Percentiles rank a stretch among this genome's conserved stretches.
These are phyloP conservation scores for Meleagris gallopavo DNA, from an alignment of 2,113 vertebrate species.

Conservation along the genomic window DNA sequence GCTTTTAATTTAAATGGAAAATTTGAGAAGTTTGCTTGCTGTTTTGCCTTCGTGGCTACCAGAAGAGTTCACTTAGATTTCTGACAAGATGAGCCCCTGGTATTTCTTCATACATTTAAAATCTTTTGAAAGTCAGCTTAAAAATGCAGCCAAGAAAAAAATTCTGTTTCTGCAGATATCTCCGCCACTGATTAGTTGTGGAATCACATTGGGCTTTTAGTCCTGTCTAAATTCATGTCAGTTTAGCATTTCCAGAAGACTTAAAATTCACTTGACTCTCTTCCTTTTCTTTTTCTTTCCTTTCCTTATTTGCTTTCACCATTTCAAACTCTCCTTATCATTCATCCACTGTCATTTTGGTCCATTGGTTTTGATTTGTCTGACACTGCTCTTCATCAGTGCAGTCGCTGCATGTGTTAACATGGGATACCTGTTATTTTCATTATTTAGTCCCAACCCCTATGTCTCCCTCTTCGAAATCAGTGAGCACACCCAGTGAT, in stretches of 20 bases:
- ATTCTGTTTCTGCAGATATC: neutral
- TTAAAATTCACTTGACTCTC: conserved; percentile 83
- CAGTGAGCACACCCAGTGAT: conserved; percentile 98
- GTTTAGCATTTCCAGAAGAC: conserved; percentile 67
- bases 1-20: conserved; percentile 21
- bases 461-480: conserved; percentile 97
- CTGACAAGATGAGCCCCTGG: conserved; percentile 1
- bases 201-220: conserved; percentile 51
- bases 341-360: conserved; percentile 76
- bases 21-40: conserved; percentile 29
- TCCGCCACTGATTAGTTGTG: conserved; percentile 55
- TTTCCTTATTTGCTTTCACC: conserved; percentile 76
- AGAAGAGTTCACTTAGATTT: conserved; percentile 63
- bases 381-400: conserved; percentile 85
- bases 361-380: conserved; percentile 80
- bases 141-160: neutral
- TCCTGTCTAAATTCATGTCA: conserved; percentile 79
- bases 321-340: conserved; percentile 81
- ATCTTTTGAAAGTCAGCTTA: conserved; percentile 5
- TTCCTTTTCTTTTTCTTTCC: conserved; percentile 81
- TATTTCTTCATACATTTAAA: conserved; percentile 10
- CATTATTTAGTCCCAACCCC: conserved; percentile 95
- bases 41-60: neutral
- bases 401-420: conserved; percentile 87
- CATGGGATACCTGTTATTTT: conserved; percentile 88